Evolutionary conservation across 2,888 invertebrate genomes (phyloP).

Genomic region (Pseudococcus viburni): DNA sequence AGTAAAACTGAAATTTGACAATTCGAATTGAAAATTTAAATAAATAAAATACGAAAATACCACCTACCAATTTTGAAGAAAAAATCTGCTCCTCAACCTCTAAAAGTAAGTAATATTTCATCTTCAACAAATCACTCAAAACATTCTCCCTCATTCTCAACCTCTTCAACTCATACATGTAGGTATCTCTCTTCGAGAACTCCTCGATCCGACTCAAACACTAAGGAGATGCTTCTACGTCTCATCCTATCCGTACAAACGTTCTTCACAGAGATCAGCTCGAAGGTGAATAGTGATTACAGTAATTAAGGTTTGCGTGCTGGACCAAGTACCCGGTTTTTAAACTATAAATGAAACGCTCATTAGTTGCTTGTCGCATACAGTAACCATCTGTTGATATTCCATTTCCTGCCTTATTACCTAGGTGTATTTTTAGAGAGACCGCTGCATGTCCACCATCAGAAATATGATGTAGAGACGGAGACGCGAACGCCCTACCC

Average conservation of each 20-base stretch:
- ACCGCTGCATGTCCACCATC: background rate
- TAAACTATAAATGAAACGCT: slow-evolving; percentile 57
- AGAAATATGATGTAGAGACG: background rate
- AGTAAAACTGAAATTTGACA: too few species aligned
- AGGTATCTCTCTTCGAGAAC: too few species aligned
- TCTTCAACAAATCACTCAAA: too few species aligned
- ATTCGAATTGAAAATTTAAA: too few species aligned
- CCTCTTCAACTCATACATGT: too few species aligned
- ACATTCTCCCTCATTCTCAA: too few species aligned
- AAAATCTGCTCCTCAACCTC: too few species aligned
- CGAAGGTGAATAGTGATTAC: slow-evolving; percentile 59
- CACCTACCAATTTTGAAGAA: too few species aligned
- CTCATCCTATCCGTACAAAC: background rate
- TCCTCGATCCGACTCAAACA: background rate
- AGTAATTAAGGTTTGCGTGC: slow-evolving; percentile 57
- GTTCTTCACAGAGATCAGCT: background rate
- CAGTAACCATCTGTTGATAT: slow-evolving; percentile 63
- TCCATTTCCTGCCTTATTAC: slow-evolving; percentile 59
- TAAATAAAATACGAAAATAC: too few species aligned
- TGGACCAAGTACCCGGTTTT: slow-evolving; percentile 58
- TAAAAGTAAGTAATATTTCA: too few species aligned
- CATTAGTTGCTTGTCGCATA: slow-evolving; percentile 62
- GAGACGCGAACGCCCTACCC: background rate
- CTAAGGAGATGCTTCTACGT: background rate
- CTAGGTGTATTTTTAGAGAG: background rate